Conservation (phyloP, 2,888 invertebrate genomes). For the Acanthosepion esculentum region DNA sequence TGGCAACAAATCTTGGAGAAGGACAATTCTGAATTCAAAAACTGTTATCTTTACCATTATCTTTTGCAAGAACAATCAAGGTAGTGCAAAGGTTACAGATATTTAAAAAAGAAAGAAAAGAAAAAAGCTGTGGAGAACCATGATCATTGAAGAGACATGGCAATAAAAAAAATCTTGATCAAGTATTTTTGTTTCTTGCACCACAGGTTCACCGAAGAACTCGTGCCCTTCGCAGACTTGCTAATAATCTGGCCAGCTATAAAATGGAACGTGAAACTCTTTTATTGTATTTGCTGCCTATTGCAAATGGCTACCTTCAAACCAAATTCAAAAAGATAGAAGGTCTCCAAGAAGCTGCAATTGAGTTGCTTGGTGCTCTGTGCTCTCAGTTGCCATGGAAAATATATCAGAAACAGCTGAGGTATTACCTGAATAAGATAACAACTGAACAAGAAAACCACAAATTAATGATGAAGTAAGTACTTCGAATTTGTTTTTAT, state of each 20-base stretch:
- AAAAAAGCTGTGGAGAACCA: too few relatives aligned
- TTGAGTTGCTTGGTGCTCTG: slow-evolving; percentile 85
- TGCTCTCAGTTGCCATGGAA: slow-evolving; percentile 90
- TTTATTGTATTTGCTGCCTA: slow-evolving; percentile 88
- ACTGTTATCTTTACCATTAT: too few relatives aligned
- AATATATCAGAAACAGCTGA: slow-evolving; percentile 88
- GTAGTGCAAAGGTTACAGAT: too few relatives aligned
- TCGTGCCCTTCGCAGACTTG: slow-evolving; percentile 84
- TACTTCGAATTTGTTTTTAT: neutral
- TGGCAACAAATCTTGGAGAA: too few relatives aligned
- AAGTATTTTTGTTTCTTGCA: slow-evolving; percentile 54
- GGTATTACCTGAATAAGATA: slow-evolving; percentile 79
- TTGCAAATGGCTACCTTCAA: slow-evolving; percentile 86
- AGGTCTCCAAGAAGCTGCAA: slow-evolving; percentile 85
- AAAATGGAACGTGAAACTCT: slow-evolving; percentile 78
- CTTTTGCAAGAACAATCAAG: too few relatives aligned
- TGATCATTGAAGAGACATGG: too few relatives aligned
- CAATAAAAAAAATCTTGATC: too few relatives aligned
- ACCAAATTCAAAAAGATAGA: slow-evolving; percentile 83
- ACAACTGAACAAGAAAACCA: slow-evolving; percentile 83
- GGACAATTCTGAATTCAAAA: too few relatives aligned
- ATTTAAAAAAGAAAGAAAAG: too few relatives aligned
- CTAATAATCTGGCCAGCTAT: slow-evolving; percentile 69
- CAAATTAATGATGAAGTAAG: slow-evolving; percentile 83
- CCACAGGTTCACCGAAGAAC: slow-evolving; percentile 89